Conservation (phyloP, 2,113 vertebrate genomes). For the Salminus brasiliensis region DNA sequence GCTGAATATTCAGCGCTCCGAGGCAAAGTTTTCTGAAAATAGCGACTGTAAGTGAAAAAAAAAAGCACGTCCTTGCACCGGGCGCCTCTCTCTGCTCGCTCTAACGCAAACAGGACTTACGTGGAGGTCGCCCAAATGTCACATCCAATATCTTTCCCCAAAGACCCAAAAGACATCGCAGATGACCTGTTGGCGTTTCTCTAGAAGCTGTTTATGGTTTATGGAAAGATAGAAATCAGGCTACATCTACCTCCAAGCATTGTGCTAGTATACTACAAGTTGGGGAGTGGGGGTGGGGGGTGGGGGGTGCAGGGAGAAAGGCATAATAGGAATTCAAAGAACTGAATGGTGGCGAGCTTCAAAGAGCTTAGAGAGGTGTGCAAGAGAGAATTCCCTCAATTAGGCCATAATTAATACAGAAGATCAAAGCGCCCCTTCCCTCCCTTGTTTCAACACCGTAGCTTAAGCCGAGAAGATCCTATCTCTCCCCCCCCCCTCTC, state of each 20-base stretch:
- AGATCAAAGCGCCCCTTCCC: slow-evolving; percentile 41
- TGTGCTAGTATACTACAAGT: neutral
- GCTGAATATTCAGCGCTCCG: slow-evolving; percentile 23
- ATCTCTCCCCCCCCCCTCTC: slow-evolving; percentile 7
- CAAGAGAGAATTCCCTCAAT: slow-evolving; percentile 49
- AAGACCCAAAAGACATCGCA: neutral
- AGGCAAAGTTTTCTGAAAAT: slow-evolving; percentile 28
- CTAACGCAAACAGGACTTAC: neutral
- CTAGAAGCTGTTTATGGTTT: neutral
- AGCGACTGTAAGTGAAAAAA: slow-evolving; percentile 17
- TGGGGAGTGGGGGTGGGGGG: neutral
- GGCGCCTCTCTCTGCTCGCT: neutral
- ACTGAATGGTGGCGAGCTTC: slow-evolving; percentile 42
- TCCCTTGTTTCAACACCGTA: slow-evolving; percentile 36
- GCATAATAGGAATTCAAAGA: slow-evolving; percentile 15
- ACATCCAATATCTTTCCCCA: neutral
- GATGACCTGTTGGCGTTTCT: neutral
- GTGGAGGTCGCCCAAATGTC: slow-evolving; percentile 13
- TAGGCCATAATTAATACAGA: slow-evolving; percentile 44
- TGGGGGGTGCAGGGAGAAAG: neutral
- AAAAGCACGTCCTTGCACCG: neutral
- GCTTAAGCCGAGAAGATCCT: slow-evolving; percentile 19
- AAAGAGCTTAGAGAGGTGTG: slow-evolving; percentile 39
- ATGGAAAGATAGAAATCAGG: neutral
- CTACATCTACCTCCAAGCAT: neutral